Base-by-base conservation (phyloP, 37 sponge, comb jelly and placozoan species). In the Chondrosia reniformis region DNA sequence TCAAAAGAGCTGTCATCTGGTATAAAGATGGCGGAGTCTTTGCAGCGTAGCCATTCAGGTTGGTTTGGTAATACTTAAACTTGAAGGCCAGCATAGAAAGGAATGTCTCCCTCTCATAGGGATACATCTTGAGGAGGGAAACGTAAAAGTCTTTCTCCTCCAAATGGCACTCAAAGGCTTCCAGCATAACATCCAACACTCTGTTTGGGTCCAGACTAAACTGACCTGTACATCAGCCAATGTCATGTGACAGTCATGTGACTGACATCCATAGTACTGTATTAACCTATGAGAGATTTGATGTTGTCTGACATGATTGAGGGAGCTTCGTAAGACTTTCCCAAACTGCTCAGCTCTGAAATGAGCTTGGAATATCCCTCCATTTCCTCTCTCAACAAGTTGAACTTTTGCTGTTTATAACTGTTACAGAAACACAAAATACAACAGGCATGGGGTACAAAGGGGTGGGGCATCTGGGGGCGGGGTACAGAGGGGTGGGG, bases 351-450 rank as follows among this genome's bases (percentile, higher is more conserved):
- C 55, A 98, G 86, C 85, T 98, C 99, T 12, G 84, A 75, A 6
- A 91, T 66, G 61, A 98, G 84, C 71, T 98, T 98, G 9, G 92
- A 86, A 77, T 95, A 98, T 2, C 99, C 99, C 75, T 98, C 99
- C 45, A 76, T 93, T 89, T 98, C 99, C 83, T 98, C 99, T 6
- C 99, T 91, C 32, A 95, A 85, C 41, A 98, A 76, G 80, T 98
- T 98, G 71, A 95, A 98, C 92, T 98, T 98, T 80, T 96, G 96
- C 83, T 98, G 99, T 79, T 96, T 95, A 79, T 96, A 98, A 45
- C 94, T 93, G 63, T 22, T 9, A 2, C 7, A 8, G 6, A n/a
- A 25, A 61, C 42, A 58, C 9, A 61, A 8, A 25, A 17, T 22
- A n/a, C n/a, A n/a, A n/a, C n/a, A n/a, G n/a, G n/a, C n/a, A n/a